phyloP scores from a whole-genome alignment of 2,113 vertebrate genomes.

The Antechinus stuartii region DNA sequence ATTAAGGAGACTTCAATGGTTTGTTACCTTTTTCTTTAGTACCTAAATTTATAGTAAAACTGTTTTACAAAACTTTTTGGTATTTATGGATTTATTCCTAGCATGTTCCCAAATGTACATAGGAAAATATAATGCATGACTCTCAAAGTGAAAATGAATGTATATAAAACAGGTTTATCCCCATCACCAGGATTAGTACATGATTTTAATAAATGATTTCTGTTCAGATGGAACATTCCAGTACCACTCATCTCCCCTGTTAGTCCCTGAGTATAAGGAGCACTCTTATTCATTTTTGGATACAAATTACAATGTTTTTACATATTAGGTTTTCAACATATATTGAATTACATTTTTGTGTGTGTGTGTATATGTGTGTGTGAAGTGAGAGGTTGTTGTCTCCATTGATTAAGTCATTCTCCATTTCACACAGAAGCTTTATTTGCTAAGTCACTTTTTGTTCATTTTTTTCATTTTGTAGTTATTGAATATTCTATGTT shows the following conservation, averaged over 20 bases:
- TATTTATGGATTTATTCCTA: neutral
- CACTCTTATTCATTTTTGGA: neutral
- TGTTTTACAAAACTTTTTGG: neutral
- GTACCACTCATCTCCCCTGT: neutral
- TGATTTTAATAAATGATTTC: neutral
- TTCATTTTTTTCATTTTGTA: neutral
- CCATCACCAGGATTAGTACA: neutral
- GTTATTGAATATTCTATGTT: neutral
- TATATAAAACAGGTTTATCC: neutral
- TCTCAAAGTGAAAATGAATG: neutral
- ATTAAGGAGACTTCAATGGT: neutral
- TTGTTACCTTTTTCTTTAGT: neutral
- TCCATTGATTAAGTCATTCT: neutral
- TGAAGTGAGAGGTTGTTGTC: neutral
- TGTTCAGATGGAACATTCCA: neutral
- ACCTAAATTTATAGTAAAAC: neutral
- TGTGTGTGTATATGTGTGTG: neutral
- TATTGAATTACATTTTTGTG: neutral
- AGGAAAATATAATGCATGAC: neutral
- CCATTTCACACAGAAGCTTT: conserved; percentile 11
- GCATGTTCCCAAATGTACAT: neutral
- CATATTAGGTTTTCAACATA: neutral
- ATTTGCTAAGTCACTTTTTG: conserved; percentile 2
- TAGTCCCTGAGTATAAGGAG: neutral
- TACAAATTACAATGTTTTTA: neutral